Percentiles rank a stretch among this genome's conserved stretches.
phyloP scores from a whole-genome alignment of 2,888 invertebrate genomes.

The Phaedon cochleariae region DNA sequence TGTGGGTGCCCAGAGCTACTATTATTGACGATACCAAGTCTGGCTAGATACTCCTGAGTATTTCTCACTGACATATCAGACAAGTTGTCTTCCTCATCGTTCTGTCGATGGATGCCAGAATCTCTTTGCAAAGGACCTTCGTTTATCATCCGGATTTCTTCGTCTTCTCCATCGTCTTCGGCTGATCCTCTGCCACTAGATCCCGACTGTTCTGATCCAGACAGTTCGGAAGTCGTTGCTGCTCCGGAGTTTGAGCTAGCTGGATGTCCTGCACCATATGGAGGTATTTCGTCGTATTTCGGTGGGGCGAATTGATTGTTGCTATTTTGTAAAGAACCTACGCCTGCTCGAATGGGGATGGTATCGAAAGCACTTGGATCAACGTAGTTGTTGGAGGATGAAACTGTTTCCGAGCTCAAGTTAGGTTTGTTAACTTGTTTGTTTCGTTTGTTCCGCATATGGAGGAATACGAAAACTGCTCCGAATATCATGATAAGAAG shows the following conservation, averaged over 20 bases:
- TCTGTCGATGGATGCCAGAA: conserved; percentile 70
- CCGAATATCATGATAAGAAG: conserved; percentile 85
- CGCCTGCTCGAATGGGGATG: conserved; percentile 80
- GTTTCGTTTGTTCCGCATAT: conserved; percentile 82
- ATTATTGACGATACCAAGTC: conserved; percentile 91
- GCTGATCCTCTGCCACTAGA: conserved; percentile 96
- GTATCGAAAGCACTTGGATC: conserved; percentile 91
- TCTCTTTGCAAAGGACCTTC: conserved; percentile 86
- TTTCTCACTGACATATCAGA: conserved; percentile 93
- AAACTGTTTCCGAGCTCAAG: conserved; percentile 75
- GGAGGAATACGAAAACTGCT: conserved; percentile 84
- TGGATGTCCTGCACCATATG: conserved; percentile 81
- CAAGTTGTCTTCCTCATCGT: conserved; percentile 73
- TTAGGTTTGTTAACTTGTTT: conserved; percentile 83
- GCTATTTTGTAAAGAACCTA: conserved; percentile 59
- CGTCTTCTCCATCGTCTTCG: conserved; percentile 93
- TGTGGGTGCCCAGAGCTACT: no score
- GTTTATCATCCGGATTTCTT: conserved; percentile 97
- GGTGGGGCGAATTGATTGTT: conserved; percentile 84
- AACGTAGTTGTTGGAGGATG: conserved; percentile 83
- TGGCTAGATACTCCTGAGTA: conserved; percentile 94
- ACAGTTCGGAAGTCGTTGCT: conserved; percentile 88
- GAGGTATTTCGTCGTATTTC: conserved; percentile 90
- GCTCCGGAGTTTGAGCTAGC: conserved; percentile 81
- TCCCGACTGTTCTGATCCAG: conserved; percentile 94